Percentiles rank a stretch among this genome's conserved stretches.
Conservation (phyloP, 2,888 invertebrate species). For the Lepidonotus clava region DNA sequence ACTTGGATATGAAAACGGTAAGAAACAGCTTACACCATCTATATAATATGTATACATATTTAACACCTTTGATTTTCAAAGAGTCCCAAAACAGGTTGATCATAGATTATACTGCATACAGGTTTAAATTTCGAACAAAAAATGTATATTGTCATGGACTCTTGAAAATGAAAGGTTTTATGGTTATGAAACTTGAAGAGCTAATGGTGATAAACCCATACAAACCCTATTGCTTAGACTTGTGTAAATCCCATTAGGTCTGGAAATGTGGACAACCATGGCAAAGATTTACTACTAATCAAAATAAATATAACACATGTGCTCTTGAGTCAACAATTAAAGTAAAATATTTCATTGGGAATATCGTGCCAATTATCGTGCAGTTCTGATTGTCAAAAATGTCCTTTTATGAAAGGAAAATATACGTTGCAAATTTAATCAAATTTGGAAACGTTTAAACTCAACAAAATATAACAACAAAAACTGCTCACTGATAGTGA, state of each 20-base stretch:
- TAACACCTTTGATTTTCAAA: conserved; percentile 4
- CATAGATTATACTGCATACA: not conserved
- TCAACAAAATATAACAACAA: too few relatives aligned
- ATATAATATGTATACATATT: not conserved
- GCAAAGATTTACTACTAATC: conserved; percentile 9
- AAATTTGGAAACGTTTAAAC: too few relatives aligned
- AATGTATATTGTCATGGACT: not conserved
- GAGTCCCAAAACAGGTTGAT: not conserved
- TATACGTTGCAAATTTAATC: too few relatives aligned
- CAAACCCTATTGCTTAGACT: conserved; percentile 32
- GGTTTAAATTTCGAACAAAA: not conserved
- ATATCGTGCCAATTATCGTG: too few relatives aligned
- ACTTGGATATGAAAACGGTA: not conserved
- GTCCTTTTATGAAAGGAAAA: too few relatives aligned
- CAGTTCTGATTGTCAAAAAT: too few relatives aligned
- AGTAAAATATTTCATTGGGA: too few relatives aligned
- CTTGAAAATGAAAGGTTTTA: not conserved
- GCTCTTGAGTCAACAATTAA: too few relatives aligned
- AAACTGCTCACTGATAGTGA: too few relatives aligned
- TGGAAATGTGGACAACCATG: conserved; percentile 9
- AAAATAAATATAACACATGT: too few relatives aligned
- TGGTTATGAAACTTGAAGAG: not conserved
- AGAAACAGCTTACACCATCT: conserved; percentile 8
- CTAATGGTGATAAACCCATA: not conserved
- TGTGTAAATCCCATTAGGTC: conserved; percentile 41